Base-by-base conservation (phyloP, 2,888 invertebrate species). In the Leptinotarsa tumamoca region DNA sequence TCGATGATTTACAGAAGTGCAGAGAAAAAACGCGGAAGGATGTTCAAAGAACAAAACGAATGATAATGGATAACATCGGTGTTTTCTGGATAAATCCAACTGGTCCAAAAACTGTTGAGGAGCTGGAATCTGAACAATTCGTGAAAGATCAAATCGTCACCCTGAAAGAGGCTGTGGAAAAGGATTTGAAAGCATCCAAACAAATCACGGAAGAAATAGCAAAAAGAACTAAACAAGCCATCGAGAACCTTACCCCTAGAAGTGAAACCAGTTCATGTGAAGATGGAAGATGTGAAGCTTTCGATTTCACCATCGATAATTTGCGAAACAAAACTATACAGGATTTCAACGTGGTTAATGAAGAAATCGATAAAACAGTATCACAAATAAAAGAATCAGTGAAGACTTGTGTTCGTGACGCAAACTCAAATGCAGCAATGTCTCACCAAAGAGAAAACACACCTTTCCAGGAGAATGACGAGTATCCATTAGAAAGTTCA, bases 91-190 rank as follows among this genome's bases (percentile, higher is more conserved):
- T 27, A 61, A 67, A 75, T 68, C 69, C 70, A 2, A 67, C 33
- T 27, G 69, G 69, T 15, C 68, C 43, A 2, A 72, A 72, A 68
- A 72, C 75, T 1, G 15, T 14, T 10, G 67, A 72, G 43, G 75
- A 75, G 27, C 27, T 72, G 10, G 56, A 72, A 58, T 70, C 67
- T 3, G 75, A 75, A 51, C 18, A 75, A 23, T 51, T 67, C n/a
- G 52, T 72, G 4, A 72, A 56, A 23, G 70, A 67, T 4, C 72
- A 75, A 50, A 43, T 75, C 10, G 1, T 70, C 18, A 66, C 52
- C 3, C 49, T 72, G 63, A 68, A 68, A 15, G 33, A 72, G 2
- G 70, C 54, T 14, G 33, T 72, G 3, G 69, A 69, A 10, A 61
- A 61, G n/a, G 72, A 75, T 67, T 13, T 75, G 54, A 4, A 23